Conservation (phyloP, 2,113 vertebrate genomes). For the Paracanthobrama guichenoti region DNA sequence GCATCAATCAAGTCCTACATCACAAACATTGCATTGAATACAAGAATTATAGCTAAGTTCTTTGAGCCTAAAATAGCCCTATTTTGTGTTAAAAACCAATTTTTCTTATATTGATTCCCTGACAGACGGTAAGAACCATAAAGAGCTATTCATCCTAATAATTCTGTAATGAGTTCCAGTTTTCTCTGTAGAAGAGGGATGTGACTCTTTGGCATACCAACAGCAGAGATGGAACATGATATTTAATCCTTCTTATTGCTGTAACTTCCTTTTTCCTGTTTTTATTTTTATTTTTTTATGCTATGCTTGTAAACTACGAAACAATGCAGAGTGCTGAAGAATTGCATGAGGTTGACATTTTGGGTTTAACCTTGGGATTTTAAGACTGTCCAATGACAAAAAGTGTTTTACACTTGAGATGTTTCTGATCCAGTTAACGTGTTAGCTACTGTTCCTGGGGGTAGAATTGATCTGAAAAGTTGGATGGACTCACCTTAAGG, state of each 20-base stretch:
- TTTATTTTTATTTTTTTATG: no score
- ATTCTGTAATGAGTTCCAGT: conserved; percentile 28
- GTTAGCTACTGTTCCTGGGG: background rate
- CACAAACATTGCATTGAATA: background rate
- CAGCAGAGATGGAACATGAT: background rate
- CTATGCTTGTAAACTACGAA: background rate
- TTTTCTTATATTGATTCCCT: conserved; percentile 37
- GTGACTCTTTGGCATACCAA: background rate
- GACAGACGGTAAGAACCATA: conserved; percentile 6
- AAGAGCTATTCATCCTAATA: conserved; percentile 36
- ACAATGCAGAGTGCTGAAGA: background rate
- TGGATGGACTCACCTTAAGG: background rate
- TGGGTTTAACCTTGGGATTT: background rate
- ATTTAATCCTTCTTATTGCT: conserved; percentile 10
- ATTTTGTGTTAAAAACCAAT: conserved; percentile 20
- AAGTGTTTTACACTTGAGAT: background rate
- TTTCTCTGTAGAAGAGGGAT: conserved; percentile 11
- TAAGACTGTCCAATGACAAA: background rate
- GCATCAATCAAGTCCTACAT: conserved; percentile 18
- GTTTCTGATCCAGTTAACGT: background rate
- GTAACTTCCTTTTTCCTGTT: background rate
- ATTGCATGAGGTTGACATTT: background rate
- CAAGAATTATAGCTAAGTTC: background rate
- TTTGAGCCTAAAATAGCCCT: background rate
- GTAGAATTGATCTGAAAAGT: background rate